Evolutionary conservation across 2,797 vertebrate species (phyloP).

Genomic region (Tinamus major): DNA sequence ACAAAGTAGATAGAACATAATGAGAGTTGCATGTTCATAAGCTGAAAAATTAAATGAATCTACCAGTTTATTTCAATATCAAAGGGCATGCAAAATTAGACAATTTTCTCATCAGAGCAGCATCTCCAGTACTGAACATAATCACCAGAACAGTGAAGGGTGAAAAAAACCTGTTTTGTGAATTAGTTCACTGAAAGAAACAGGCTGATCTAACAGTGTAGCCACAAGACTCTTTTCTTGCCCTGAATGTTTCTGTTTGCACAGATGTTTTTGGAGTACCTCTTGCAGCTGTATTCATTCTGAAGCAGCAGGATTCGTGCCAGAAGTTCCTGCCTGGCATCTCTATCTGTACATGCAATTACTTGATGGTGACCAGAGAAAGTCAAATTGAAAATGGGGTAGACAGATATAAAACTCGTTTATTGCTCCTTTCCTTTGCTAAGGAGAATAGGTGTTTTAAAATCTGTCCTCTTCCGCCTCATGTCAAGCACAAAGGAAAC

Average conservation of each 20-base stretch:
- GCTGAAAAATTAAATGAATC: background rate
- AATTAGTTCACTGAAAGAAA: background rate
- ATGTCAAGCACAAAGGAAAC: fast-evolving
- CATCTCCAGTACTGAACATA: background rate
- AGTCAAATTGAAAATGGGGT: background rate
- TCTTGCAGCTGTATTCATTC: background rate
- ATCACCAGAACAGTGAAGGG: background rate
- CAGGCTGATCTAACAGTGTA: background rate
- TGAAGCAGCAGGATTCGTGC: background rate
- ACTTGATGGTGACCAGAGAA: conserved; percentile 1
- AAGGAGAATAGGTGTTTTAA: background rate
- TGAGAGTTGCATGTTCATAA: background rate
- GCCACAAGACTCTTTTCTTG: background rate
- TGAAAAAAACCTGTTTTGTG: background rate
- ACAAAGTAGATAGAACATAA: background rate
- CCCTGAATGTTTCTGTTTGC: conserved; percentile 24
- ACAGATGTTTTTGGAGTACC: background rate
- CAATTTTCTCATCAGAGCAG: background rate
- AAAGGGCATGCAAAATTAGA: background rate
- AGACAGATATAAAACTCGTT: background rate
- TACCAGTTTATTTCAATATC: background rate
- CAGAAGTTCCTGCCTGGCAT: background rate
- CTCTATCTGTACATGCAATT: background rate
- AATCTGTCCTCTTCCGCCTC: background rate
- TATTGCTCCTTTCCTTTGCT: background rate